Conservation (phyloP, 2,797 vertebrate species). For the Silurus aristotelis region DNA sequence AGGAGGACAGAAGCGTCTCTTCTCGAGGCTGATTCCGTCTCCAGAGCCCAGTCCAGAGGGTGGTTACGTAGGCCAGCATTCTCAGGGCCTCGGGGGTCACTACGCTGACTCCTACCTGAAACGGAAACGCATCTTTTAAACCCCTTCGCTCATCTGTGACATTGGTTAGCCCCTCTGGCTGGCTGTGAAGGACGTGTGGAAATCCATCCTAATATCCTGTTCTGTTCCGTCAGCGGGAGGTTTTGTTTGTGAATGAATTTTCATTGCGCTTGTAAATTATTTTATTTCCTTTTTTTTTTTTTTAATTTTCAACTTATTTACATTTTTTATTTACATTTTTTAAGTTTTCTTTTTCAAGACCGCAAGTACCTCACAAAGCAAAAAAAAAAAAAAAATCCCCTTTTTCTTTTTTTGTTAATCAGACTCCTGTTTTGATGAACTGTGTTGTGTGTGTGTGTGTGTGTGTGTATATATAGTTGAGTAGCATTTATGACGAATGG, state of each 20-base stretch:
- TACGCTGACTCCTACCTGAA: slow-evolving; percentile 94
- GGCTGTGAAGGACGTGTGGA: slow-evolving; percentile 6
- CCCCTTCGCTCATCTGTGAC: background rate
- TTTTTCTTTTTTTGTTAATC: background rate
- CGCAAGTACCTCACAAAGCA: slow-evolving; percentile 29
- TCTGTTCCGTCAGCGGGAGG: slow-evolving; percentile 58
- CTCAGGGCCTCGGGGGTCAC: slow-evolving; percentile 90
- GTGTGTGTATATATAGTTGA: slow-evolving; percentile 44
- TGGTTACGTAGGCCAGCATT: slow-evolving; percentile 90
- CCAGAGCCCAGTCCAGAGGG: slow-evolving; percentile 92
- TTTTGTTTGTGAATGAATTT: slow-evolving; percentile 63
- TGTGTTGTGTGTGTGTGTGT: no score
- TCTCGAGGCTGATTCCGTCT: slow-evolving; percentile 87
- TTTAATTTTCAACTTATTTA: slow-evolving; percentile 41
- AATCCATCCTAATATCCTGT: slow-evolving; percentile 40
- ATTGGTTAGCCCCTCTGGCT: no score
- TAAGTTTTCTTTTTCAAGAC: slow-evolving; percentile 36
- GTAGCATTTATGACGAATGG: background rate
- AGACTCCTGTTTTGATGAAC: background rate
- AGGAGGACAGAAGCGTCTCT: slow-evolving; percentile 86
- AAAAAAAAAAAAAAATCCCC: slow-evolving; percentile 4
- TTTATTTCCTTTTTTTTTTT: slow-evolving; percentile 50
- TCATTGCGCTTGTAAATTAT: slow-evolving; percentile 71
- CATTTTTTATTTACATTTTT: slow-evolving; percentile 48
- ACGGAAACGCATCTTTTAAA: slow-evolving; percentile 89